Evolutionary conservation across 2,888 invertebrate genomes (phyloP).

Genomic region (Drosophila lacicola): DNA sequence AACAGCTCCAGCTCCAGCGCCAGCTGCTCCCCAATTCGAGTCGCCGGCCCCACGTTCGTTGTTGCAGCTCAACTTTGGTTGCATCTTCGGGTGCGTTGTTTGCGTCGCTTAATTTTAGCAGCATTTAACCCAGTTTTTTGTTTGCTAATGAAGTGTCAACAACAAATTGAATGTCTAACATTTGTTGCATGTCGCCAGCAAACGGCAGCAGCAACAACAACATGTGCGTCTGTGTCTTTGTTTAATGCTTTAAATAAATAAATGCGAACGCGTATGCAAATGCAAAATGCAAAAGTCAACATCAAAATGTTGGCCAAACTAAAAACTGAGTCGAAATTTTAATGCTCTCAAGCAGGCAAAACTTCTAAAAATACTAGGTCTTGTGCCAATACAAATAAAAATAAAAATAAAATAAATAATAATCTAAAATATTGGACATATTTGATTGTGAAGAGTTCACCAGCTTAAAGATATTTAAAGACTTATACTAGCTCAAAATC

Average conservation of each 20-base stretch:
- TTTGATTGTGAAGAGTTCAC: too few species aligned
- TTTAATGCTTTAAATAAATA: constrained; percentile 81
- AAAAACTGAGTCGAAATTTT: constrained; percentile 20
- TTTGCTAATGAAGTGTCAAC: constrained; percentile 84
- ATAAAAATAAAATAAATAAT: too few species aligned
- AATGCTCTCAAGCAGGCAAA: constrained; percentile 29
- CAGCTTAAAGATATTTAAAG: too few species aligned
- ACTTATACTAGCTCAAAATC: too few species aligned
- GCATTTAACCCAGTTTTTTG: constrained; percentile 82
- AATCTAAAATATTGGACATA: too few species aligned
- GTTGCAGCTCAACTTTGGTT: constrained; percentile 30
- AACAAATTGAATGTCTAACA: constrained; percentile 83
- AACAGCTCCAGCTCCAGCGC: not conserved
- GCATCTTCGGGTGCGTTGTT: constrained; percentile 51
- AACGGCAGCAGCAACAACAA: constrained; percentile 50
- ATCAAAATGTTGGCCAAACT: constrained; percentile 17
- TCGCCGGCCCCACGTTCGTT: not conserved
- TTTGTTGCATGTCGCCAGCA: constrained; percentile 80
- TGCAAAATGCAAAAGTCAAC: constrained; percentile 58
- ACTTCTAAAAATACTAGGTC: too few species aligned
- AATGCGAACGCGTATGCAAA: constrained; percentile 56
- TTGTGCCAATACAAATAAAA: too few species aligned
- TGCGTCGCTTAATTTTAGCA: constrained; percentile 76
- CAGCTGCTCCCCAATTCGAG: constrained; percentile 14
- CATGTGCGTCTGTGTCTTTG: constrained; percentile 70